These are phyloP conservation scores for Stenodema calcarata DNA, from an alignment of 2,888 invertebrate genomes.

Conservation along the genomic window DNA sequence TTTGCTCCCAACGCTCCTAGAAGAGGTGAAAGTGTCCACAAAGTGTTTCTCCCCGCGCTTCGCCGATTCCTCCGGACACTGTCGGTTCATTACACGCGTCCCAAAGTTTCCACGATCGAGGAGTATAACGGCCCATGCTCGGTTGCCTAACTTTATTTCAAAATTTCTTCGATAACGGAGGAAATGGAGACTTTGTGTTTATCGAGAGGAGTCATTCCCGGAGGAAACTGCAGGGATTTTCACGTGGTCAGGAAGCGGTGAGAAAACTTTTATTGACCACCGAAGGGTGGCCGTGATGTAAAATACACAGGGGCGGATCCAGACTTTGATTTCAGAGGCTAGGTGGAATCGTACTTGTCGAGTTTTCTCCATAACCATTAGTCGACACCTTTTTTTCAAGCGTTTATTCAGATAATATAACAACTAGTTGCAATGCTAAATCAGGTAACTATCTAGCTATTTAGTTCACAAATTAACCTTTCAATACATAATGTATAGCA, in stretches of 20 bases:
- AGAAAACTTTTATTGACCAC: not conserved
- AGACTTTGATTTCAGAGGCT: no score
- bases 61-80: not conserved
- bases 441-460: no score
- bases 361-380: no score
- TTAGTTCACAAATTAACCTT: no score
- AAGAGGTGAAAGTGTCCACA: not conserved
- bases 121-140: not conserved
- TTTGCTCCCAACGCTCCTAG: not conserved
- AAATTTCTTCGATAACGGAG: not conserved
- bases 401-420: no score
- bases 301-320: no score
- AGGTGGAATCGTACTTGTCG: no score
- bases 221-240: not conserved
- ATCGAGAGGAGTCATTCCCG: not conserved
- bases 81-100: not conserved
- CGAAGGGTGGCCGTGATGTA: not conserved
- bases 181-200: not conserved
- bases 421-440: no score
- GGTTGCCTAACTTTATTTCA: not conserved
- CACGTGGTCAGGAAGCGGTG: not conserved
- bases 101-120: not conserved
- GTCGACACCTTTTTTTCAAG: no score
- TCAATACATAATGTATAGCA: no score
- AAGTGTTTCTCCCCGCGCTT: no score